phyloP scores from a whole-genome alignment of 2,113 vertebrate species.

The Upupa epops region DNA sequence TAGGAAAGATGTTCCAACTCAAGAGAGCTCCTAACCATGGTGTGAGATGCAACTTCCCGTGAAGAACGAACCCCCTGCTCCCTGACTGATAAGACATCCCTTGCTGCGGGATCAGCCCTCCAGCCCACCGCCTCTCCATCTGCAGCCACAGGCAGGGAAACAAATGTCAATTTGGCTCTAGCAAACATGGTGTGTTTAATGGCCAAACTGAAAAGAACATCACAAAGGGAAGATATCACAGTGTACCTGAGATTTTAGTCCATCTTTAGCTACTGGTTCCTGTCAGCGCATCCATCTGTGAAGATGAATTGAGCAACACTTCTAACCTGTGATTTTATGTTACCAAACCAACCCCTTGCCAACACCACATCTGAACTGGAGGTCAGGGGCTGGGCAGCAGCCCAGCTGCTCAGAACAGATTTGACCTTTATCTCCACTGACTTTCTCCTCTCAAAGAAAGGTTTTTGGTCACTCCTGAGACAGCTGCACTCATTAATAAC shows the following conservation, averaged over 20 bases:
- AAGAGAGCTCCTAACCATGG: not conserved
- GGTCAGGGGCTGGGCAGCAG: not conserved
- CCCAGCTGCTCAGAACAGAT: not conserved
- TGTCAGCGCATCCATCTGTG: not conserved
- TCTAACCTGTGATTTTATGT: not conserved
- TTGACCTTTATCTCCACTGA: not conserved
- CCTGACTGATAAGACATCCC: not conserved
- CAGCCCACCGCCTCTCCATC: not conserved
- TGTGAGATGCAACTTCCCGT: not conserved
- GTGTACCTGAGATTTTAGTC: not conserved
- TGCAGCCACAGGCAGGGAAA: not conserved
- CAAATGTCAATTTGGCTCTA: not conserved
- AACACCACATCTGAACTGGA: not conserved
- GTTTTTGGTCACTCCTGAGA: not conserved
- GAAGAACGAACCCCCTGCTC: not conserved
- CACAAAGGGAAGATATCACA: not conserved
- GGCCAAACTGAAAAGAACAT: not conserved
- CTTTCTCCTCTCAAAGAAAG: not conserved
- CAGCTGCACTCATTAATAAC: not conserved
- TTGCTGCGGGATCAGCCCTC: not conserved
- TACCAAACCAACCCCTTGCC: not conserved
- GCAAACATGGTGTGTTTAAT: not conserved
- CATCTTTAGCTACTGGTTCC: not conserved
- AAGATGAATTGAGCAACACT: not conserved
- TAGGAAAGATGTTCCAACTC: not conserved